Evolutionary conservation across 2,888 invertebrate genomes (phyloP).

Genomic region (Tromatobia lineatoria): DNA sequence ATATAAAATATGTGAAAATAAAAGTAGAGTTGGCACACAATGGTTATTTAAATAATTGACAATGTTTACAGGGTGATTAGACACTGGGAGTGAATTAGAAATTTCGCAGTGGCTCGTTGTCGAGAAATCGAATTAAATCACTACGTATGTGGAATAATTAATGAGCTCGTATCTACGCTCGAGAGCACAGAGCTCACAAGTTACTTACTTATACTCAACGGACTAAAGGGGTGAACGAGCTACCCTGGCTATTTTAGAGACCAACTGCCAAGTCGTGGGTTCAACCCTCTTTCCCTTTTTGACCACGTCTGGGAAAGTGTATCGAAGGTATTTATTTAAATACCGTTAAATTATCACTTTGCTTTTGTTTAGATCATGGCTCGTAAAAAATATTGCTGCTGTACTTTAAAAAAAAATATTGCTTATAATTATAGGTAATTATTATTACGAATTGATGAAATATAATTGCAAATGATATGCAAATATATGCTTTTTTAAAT

Average conservation of each 20-base stretch:
- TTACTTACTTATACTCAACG: conserved; percentile 56
- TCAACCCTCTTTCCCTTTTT: conserved; percentile 2
- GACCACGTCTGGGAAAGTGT: background rate
- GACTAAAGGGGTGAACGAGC: conserved; percentile 11
- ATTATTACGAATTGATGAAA: too few relatives aligned
- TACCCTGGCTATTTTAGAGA: background rate
- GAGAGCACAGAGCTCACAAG: conserved; percentile 26
- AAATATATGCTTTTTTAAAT: too few relatives aligned
- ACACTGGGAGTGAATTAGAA: conserved; percentile 43
- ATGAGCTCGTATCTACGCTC: conserved; percentile 70
- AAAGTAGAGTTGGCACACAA: background rate
- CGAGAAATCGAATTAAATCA: conserved; percentile 80
- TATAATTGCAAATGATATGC: too few relatives aligned
- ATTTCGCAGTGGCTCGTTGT: conserved; percentile 65
- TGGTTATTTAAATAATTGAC: conserved; percentile 84
- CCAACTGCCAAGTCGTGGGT: background rate
- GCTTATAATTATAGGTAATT: too few relatives aligned
- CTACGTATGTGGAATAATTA: conserved; percentile 85
- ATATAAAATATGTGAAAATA: background rate
- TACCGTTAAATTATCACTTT: background rate
- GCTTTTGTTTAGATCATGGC: too few relatives aligned
- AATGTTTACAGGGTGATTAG: conserved; percentile 80
- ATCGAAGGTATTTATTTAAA: background rate
- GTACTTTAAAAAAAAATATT: too few relatives aligned
- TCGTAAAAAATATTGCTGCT: too few relatives aligned